Conservation (phyloP, 2,888 invertebrate species). For the Craniophora ligustri region DNA sequence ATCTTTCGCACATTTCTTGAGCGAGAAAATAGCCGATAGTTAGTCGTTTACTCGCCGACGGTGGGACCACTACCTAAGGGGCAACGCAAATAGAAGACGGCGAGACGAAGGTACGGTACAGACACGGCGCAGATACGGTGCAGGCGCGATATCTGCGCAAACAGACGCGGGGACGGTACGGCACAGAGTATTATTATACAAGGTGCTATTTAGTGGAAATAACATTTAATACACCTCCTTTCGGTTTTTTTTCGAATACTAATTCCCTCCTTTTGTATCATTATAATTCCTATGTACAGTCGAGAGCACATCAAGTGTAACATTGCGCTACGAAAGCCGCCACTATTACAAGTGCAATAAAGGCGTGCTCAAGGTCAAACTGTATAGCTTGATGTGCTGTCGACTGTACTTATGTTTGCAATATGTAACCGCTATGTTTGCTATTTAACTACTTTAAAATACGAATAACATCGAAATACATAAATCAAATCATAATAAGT, state of each 20-base stretch:
- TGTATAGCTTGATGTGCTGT: slow-evolving; percentile 23
- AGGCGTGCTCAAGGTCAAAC: slow-evolving; percentile 23
- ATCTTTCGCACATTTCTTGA: no score
- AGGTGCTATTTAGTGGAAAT: neutral
- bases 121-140: neutral
- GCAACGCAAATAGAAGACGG: neutral
- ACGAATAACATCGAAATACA: slow-evolving; percentile 15
- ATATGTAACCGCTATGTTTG: slow-evolving; percentile 21
- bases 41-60: no score
- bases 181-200: slow-evolving; percentile 2
- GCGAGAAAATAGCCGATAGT: no score
- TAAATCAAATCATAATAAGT: slow-evolving; percentile 8
- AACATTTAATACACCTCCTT: neutral
- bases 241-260: slow-evolving; percentile 17
- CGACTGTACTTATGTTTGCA: slow-evolving; percentile 19
- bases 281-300: slow-evolving; percentile 22
- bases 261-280: slow-evolving; percentile 24
- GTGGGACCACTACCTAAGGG: neutral
- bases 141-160: slow-evolving; percentile 4
- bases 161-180: slow-evolving; percentile 20
- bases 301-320: slow-evolving; percentile 19
- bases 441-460: slow-evolving; percentile 14
- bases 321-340: slow-evolving; percentile 23
- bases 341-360: slow-evolving; percentile 23
- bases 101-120: neutral